Conservation (phyloP, 2,888 invertebrate species). For the Leptura quadrifasciata region DNA sequence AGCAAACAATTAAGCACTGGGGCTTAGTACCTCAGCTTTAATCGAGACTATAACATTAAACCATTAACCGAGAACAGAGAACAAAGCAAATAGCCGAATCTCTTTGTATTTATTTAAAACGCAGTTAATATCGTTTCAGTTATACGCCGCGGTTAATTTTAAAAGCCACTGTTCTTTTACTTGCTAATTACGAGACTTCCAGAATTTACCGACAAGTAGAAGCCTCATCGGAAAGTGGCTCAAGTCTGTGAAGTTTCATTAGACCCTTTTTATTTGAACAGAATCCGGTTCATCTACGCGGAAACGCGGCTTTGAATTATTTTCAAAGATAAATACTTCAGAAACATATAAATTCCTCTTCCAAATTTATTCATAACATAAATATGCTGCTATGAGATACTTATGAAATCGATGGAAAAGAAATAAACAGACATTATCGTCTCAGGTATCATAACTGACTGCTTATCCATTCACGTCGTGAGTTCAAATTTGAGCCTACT, state of each 20-base stretch:
- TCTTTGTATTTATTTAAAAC: constrained; percentile 50
- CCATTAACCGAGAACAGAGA: background rate
- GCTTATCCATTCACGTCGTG: too few species aligned
- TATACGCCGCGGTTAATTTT: constrained; percentile 41
- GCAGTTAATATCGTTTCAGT: constrained; percentile 43
- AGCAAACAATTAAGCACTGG: background rate
- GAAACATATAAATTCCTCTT: background rate
- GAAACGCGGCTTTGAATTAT: background rate
- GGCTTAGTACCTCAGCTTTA: background rate
- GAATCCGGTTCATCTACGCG: background rate
- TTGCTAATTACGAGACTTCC: constrained; percentile 41
- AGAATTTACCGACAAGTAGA: constrained; percentile 7
- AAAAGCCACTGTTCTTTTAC: constrained; percentile 43
- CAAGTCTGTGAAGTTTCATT: constrained; percentile 1
- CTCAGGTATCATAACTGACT: too few species aligned
- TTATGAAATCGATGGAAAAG: too few species aligned
- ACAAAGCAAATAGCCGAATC: constrained; percentile 45
- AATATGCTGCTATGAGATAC: background rate
- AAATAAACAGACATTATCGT: too few species aligned
- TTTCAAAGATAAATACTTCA: background rate
- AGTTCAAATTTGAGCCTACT: too few species aligned
- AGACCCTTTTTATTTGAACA: constrained; percentile 4
- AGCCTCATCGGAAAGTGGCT: background rate
- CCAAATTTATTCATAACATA: background rate
- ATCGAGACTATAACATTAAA: background rate